A percentile compares a stretch with the other conserved stretches of the same genome.
Evolutionary conservation across 2,113 vertebrate species (phyloP).

Genomic region (Uropsilus gracilis): DNA sequence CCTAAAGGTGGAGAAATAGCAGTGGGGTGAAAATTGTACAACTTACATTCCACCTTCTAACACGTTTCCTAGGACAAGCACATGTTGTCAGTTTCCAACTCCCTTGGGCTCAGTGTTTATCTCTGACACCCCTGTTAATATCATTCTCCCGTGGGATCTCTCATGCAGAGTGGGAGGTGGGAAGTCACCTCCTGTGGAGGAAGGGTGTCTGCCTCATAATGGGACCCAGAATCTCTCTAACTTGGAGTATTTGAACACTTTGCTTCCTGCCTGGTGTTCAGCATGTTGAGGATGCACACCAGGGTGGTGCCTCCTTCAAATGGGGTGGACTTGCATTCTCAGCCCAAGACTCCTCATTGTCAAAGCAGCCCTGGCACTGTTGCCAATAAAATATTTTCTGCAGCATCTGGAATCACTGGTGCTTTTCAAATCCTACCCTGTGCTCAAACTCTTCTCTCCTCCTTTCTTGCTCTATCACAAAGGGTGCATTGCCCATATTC

Average conservation of each 20-base stretch:
- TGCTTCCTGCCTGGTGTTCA: constrained; percentile 80
- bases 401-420: neutral
- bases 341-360: neutral
- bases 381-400: constrained; percentile 59
- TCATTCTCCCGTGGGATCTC: neutral
- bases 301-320: constrained; percentile 39
- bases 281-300: constrained; percentile 88
- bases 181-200: neutral
- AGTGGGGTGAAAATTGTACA: too few relatives aligned
- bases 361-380: neutral
- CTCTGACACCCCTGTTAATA: neutral
- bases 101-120: neutral
- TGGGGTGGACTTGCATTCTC: constrained; percentile 12
- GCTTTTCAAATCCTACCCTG: neutral
- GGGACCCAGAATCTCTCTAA: constrained; percentile 87
- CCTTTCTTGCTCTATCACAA: neutral
- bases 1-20: neutral
- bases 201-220: constrained; percentile 85
- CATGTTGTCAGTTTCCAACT: neutral
- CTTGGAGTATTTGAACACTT: constrained; percentile 83
- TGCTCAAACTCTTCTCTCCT: neutral
- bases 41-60: neutral
- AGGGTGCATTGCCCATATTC: neutral
- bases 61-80: neutral
- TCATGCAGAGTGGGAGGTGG: neutral